Base-by-base conservation (phyloP, 2,888 invertebrate genomes). In the Drosophila meridionalis region DNA sequence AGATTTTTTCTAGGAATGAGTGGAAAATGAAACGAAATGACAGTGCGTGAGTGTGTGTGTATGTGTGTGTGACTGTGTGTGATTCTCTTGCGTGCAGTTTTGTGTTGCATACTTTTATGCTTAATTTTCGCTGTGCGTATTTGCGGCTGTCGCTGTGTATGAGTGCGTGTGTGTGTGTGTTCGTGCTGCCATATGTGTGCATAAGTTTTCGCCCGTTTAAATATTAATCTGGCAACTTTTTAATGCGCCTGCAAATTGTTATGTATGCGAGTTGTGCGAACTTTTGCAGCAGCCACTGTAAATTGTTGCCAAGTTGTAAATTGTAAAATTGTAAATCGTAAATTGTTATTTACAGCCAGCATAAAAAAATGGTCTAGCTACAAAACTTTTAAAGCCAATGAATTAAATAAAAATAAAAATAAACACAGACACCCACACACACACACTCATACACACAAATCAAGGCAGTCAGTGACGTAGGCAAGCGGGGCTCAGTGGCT, bases 361-460 rank as follows among this genome's bases (percentile, higher is more conserved):
- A 30, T 30, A 30, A 40, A n/a, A 28, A n/a, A 55, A 40, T 9
- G 55, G 36, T 34, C 52, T 57, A 47, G 62, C 47, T 69, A 42
- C 66, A 78, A 60, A 60, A 60, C 62, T 72, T 66, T 73, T 26
- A 60, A 50, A 40, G 60, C 50, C 60, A 79, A 86, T 81, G 78
- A 80, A 82, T 86, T 85, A 88, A 90, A 83, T 74, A 80, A 70
- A 84, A 87, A 85, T 77, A 73, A 75, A 79, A 77, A 73, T 64
- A 78, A 83, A 85, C 56, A 67, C 64, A 55, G 14, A 48, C 48
- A 48, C 30, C 14, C 38, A 55, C 38, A 14, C 53, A 28, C 34
- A 86, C 56, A 72, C 60, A 38, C 55, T 14, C 38, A 28, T 4
- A 55, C 38, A 38, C 53, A n/a, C 45, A 68, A 62, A 60, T 65